Evolutionary conservation across 2,888 invertebrate genomes (phyloP).

Genomic region (Lepidochitona cinerea): DNA sequence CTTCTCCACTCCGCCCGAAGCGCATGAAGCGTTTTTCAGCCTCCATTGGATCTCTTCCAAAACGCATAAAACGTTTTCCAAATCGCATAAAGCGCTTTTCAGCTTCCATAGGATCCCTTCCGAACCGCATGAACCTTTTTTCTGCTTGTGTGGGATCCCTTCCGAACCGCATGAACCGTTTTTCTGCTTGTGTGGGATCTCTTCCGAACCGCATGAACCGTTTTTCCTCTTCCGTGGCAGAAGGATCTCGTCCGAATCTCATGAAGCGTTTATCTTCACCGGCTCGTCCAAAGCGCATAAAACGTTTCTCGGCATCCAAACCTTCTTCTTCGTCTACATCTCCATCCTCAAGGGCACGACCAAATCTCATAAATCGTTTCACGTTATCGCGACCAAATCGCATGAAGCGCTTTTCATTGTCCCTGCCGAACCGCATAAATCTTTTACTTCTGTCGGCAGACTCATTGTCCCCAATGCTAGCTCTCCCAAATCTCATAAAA

Average conservation of each 20-base stretch:
- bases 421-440: constrained; percentile 54
- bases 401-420: constrained; percentile 39
- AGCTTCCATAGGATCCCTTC: constrained; percentile 4
- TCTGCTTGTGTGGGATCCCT: not conserved
- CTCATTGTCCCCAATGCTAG: constrained; percentile 45
- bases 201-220: constrained; percentile 42
- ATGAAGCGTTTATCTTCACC: constrained; percentile 38
- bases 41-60: constrained; percentile 15
- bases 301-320: constrained; percentile 33
- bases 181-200: constrained; percentile 15
- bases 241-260: constrained; percentile 38
- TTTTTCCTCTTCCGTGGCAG: constrained; percentile 15
- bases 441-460: constrained; percentile 51
- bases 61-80: constrained; percentile 39
- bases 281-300: constrained; percentile 52
- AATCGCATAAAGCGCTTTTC: constrained; percentile 38
- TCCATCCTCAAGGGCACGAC: constrained; percentile 22
- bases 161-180: constrained; percentile 52
- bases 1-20: constrained; percentile 21
- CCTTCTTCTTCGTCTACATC: constrained; percentile 3
- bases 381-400: constrained; percentile 37
- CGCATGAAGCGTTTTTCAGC: constrained; percentile 38
- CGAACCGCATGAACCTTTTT: constrained; percentile 35
- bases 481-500: constrained; percentile 51
- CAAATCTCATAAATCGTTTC: constrained; percentile 33